These are phyloP conservation scores for Mungos mungo DNA, from an alignment of 2,113 vertebrate genomes.

Conservation along the genomic window DNA sequence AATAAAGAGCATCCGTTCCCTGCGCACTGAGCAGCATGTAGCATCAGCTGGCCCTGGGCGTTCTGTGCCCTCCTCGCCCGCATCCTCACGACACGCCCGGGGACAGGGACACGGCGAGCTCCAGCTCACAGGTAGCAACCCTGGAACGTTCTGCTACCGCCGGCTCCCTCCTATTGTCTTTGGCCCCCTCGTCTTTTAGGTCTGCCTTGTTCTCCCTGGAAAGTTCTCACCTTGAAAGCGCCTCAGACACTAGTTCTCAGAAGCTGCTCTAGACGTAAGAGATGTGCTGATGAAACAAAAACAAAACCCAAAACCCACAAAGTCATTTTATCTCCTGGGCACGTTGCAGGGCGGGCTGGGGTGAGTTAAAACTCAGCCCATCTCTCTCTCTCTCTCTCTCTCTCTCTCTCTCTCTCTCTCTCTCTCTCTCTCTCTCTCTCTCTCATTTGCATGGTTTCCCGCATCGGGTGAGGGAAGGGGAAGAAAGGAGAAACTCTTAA, in stretches of 20 bases:
- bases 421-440: not conserved
- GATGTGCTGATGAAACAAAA: not conserved
- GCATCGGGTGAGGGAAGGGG: constrained; percentile 43
- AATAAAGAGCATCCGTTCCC: not conserved
- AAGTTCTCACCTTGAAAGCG: not conserved
- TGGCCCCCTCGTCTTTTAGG: too few species aligned
- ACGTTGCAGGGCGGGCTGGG: not conserved
- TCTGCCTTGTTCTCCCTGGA: not conserved
- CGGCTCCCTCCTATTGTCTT: not conserved
- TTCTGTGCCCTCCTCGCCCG: not conserved
- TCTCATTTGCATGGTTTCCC: constrained; percentile 52
- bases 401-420: not conserved
- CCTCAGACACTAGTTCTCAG: not conserved
- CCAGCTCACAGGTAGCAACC: not conserved
- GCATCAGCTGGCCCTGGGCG: not conserved
- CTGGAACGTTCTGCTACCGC: not conserved
- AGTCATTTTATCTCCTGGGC: not conserved
- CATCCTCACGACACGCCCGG: too few species aligned
- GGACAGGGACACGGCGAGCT: not conserved
- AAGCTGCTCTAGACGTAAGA: not conserved
- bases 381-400: not conserved
- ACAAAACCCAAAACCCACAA: not conserved
- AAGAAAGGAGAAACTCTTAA: constrained; percentile 75
- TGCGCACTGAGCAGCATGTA: not conserved
- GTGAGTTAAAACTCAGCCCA: not conserved